phyloP scores from a whole-genome alignment of 2,888 invertebrate genomes.

The Bellardia pandia region DNA sequence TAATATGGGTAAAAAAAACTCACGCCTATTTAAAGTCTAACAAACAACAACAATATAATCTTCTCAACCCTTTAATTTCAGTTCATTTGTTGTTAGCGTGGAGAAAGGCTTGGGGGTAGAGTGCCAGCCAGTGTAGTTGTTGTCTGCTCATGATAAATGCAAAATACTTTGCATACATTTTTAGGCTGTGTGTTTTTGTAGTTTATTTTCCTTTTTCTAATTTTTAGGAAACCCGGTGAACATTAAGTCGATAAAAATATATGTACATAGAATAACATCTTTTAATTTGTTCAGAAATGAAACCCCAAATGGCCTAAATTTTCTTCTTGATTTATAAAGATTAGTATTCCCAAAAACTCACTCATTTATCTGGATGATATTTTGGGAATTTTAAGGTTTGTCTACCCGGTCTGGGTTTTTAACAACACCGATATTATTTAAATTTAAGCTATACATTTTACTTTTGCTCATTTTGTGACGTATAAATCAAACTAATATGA shows the following conservation, averaged over 20 bases:
- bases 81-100: conserved; percentile 50
- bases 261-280: background rate
- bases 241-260: background rate
- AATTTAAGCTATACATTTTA: too few species aligned
- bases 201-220: background rate
- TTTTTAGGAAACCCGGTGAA: conserved; percentile 29
- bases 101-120: background rate
- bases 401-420: too few species aligned
- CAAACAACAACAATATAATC: conserved; percentile 21
- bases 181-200: conserved; percentile 72
- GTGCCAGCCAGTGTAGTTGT: conserved; percentile 11
- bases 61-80: conserved; percentile 60
- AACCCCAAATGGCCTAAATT: too few species aligned
- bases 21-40: conserved; percentile 31
- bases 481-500: too few species aligned
- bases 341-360: too few species aligned
- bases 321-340: too few species aligned
- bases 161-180: conserved; percentile 83
- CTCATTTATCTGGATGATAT: too few species aligned
- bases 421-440: too few species aligned
- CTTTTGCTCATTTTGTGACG: too few species aligned
- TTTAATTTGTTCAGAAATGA: background rate
- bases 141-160: conserved; percentile 81
- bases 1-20: background rate
- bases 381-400: too few species aligned